Percentiles rank a stretch among this genome's conserved stretches.
These are phyloP conservation scores for Montipora capitata DNA, from an alignment of 92 coral and sea anemone genomes.

Conservation along the genomic window DNA sequence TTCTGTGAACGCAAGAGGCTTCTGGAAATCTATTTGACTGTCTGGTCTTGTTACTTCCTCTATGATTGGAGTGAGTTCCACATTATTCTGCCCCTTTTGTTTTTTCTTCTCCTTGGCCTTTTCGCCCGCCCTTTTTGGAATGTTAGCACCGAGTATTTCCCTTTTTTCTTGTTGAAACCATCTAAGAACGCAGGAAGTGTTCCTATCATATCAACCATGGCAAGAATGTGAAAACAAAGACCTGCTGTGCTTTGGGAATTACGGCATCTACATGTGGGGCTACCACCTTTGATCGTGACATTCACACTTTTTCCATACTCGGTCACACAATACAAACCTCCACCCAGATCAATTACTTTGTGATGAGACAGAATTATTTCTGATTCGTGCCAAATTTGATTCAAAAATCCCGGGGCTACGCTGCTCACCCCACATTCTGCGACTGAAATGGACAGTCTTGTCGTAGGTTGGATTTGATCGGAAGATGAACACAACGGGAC, in stretches of 20 bases:
- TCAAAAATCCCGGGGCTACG: constrained; percentile 40
- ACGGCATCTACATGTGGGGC: constrained; percentile 46
- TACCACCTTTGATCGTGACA: constrained; percentile 40
- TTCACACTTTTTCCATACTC: constrained; percentile 61
- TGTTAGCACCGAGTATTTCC: constrained; percentile 22
- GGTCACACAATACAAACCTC: constrained; percentile 64
- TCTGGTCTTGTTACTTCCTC: constrained; percentile 51
- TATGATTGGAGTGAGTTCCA: constrained; percentile 42
- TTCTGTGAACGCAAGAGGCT: constrained; percentile 51
- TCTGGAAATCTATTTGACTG: constrained; percentile 54
- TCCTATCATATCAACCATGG: constrained; percentile 59
- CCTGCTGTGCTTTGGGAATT: constrained; percentile 64
- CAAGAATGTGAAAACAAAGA: constrained; percentile 45
- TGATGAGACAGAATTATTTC: constrained; percentile 66
- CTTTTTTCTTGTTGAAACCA: constrained; percentile 3
- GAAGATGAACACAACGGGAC: background rate
- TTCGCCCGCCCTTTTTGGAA: constrained; percentile 70
- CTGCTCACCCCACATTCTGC: constrained; percentile 43
- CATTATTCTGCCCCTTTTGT: constrained; percentile 71
- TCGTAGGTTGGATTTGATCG: background rate
- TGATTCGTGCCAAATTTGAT: constrained; percentile 71
- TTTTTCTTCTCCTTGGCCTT: constrained; percentile 53
- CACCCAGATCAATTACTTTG: constrained; percentile 47
- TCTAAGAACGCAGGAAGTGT: constrained; percentile 36
- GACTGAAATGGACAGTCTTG: constrained; percentile 40